Evolutionary conservation across 2,113 vertebrate genomes (phyloP), one percentile per base, ranked within the genome.

Genomic region (Mastomys coucha): DNA sequence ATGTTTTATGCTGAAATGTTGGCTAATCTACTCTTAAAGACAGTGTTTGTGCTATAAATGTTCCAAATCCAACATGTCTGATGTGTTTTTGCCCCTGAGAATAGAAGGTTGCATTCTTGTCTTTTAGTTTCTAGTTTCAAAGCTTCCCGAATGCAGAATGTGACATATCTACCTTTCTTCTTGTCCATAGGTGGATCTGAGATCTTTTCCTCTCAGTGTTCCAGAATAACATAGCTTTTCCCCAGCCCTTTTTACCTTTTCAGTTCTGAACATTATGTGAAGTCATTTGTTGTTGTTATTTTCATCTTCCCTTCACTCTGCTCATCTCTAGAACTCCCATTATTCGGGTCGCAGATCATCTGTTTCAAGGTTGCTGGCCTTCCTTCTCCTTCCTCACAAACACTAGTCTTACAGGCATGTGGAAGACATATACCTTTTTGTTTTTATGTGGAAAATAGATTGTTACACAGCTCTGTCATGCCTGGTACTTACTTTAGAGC

Each of bases 81-180:
- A 36, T 49, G 14, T 45, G 49, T 42, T 1, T 39, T 11, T 42
- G 65, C 42, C 33, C 39, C 8, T 87, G 53, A 45, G 12, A 95
- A 78, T n/a, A 51, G 31, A 19, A 80, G 19, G 13, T 42, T 36
- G 77, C 39, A 39, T 14, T 42, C 65, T 22, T 84, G 6, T 72
- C 77, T 90, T 92, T 92, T 42, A 56, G 78, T 58, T 90, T 84
- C 56, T 42, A 39, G 24, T 65, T 65, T n/a, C 53, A 82, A 87
- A 82, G 42, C 31, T 76, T 39, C 88, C 69, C 91, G 17, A 39
- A 67, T 92, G 20, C 39, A 51, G 58, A 67, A 58, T 49, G 14
- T n/a, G 53, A 33, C n/a, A 4, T 26, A 20, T 58, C 20, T 53
- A 89, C 69, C n/a, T 91, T 28, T 89, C 49, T 75, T 11, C 31